A percentile compares a stretch with the other conserved stretches of the same genome.
These are phyloP conservation scores for Tipula lateralis DNA, from an alignment of 2,888 invertebrate genomes.

Conservation along the genomic window DNA sequence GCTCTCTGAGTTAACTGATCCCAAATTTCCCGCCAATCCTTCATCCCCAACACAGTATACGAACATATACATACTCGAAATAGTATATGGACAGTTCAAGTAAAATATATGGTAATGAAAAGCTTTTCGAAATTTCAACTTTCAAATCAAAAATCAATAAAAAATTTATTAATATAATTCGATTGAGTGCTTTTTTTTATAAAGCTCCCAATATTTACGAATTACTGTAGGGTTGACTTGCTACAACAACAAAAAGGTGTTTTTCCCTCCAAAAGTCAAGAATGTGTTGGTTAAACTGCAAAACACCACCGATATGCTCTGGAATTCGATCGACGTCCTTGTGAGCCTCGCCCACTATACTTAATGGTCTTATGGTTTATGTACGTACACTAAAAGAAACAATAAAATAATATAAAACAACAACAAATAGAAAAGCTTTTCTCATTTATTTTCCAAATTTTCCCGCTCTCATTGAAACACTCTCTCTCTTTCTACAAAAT, in stretches of 20 bases:
- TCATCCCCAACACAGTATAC: background rate
- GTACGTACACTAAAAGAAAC: background rate
- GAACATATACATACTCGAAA: background rate
- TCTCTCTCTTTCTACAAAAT: background rate
- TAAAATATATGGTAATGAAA: background rate
- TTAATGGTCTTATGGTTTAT: background rate
- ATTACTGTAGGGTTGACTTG: background rate
- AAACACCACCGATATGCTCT: background rate
- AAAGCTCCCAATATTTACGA: background rate
- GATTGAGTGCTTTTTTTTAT: background rate
- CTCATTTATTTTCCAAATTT: background rate
- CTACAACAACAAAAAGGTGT: background rate
- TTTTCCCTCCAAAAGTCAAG: background rate
- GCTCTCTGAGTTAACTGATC: background rate
- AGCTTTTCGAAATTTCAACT: background rate
- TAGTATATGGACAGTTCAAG: background rate
- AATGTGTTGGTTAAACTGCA: background rate
- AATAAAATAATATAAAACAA: background rate
- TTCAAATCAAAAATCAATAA: background rate
- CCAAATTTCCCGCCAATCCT: background rate
- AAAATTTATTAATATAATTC: background rate
- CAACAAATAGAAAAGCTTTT: background rate
- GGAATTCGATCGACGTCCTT: slow-evolving; percentile 30
- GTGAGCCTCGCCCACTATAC: slow-evolving; percentile 29
- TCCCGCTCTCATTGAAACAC: background rate